Percentiles rank a stretch among this genome's conserved stretches.
phyloP scores from a whole-genome alignment of 1,140 invertebrate genomes.

The Mya arenaria region DNA sequence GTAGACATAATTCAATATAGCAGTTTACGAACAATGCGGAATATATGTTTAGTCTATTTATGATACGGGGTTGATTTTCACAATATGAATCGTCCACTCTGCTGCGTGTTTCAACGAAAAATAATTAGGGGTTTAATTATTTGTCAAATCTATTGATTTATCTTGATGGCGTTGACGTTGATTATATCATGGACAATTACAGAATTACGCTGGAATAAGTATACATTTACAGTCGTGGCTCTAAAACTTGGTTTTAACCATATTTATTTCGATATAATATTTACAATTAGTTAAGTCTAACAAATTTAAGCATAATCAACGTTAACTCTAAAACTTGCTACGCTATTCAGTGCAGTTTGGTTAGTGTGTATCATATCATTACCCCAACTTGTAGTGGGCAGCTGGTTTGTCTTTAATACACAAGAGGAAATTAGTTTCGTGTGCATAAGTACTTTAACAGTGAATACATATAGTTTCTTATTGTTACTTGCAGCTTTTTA shows the following conservation, averaged over 20 bases:
- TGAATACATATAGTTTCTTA: slow-evolving; percentile 60
- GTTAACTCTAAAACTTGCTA: slow-evolving; percentile 68
- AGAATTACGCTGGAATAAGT: slow-evolving; percentile 77
- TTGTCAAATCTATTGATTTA: slow-evolving; percentile 68
- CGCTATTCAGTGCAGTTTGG: slow-evolving; percentile 72
- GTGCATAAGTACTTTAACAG: slow-evolving; percentile 16
- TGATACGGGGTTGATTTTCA: slow-evolving; percentile 68
- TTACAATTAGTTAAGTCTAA: too few relatives aligned
- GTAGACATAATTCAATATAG: slow-evolving; percentile 74
- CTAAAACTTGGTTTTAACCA: too few relatives aligned
- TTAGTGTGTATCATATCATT: slow-evolving; percentile 47
- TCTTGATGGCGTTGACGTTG: slow-evolving; percentile 62
- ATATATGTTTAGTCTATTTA: slow-evolving; percentile 74
- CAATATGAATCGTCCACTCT: slow-evolving; percentile 59
- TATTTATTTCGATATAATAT: too few relatives aligned
- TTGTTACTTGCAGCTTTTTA: slow-evolving; percentile 61
- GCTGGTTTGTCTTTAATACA: slow-evolving; percentile 33
- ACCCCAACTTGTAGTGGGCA: slow-evolving; percentile 41
- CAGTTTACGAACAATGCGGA: slow-evolving; percentile 71
- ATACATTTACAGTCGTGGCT: slow-evolving; percentile 70
- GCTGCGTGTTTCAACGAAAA: slow-evolving; percentile 64
- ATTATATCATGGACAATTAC: slow-evolving; percentile 73
- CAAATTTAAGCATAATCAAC: slow-evolving; percentile 77
- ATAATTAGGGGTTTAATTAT: slow-evolving; percentile 65
- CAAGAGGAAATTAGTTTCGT: slow-evolving; percentile 50